Conservation (phyloP, 2,888 invertebrate species). For the Leptarthrus brevirostris region DNA sequence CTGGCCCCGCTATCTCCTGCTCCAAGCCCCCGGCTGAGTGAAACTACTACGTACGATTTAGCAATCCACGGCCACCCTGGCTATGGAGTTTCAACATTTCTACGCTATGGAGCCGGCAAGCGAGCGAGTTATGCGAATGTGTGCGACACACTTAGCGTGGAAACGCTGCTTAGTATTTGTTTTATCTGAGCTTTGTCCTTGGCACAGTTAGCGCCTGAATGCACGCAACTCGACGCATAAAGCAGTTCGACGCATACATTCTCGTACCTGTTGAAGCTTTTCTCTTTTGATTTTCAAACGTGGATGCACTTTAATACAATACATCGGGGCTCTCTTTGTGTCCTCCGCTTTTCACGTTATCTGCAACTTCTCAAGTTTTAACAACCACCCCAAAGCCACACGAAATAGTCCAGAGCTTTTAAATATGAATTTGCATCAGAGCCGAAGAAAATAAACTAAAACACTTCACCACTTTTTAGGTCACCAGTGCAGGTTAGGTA, state of each 20-base stretch:
- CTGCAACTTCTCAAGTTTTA: no score
- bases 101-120: slow-evolving; percentile 20
- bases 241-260: slow-evolving; percentile 12
- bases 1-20: neutral
- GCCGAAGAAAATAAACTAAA: neutral
- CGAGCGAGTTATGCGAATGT: slow-evolving; percentile 2
- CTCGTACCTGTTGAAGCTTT: slow-evolving; percentile 33
- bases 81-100: slow-evolving; percentile 36
- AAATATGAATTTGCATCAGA: slow-evolving; percentile 14
- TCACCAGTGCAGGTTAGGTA: slow-evolving; percentile 42
- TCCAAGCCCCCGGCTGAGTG: neutral
- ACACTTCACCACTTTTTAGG: slow-evolving; percentile 7
- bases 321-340: neutral
- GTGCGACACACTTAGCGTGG: slow-evolving; percentile 30
- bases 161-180: slow-evolving; percentile 17
- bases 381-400: no score
- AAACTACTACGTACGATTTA: slow-evolving; percentile 10
- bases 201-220: slow-evolving; percentile 56
- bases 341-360: neutral
- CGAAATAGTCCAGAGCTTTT: slow-evolving; percentile 7
- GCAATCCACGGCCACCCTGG: slow-evolving; percentile 25
- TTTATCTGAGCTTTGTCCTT: slow-evolving; percentile 55
- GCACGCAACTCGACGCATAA: slow-evolving; percentile 51
- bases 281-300: neutral
- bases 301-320: neutral